phyloP scores from a whole-genome alignment of 2,113 vertebrate genomes.

The Felis catus region DNA sequence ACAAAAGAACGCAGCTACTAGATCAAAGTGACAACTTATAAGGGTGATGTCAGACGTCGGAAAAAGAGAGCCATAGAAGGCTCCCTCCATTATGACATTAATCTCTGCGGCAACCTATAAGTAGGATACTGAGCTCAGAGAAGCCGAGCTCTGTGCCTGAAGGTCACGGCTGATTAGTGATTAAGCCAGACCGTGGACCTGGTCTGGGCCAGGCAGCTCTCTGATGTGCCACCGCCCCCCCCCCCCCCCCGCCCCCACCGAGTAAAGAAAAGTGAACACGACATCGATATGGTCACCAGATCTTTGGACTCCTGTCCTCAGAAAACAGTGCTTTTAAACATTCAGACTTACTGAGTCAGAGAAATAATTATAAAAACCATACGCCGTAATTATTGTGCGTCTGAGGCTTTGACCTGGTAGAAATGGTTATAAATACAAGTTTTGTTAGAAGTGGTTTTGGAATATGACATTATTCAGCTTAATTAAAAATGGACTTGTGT shows the following conservation, averaged over 20 bases:
- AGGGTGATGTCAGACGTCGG: neutral
- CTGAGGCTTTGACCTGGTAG: neutral
- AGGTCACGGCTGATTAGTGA: neutral
- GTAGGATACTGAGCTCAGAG: neutral
- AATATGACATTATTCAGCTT: neutral
- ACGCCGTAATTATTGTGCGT: neutral
- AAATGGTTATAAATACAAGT: neutral
- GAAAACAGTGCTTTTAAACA: neutral
- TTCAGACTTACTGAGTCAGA: neutral
- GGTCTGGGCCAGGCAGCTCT: neutral
- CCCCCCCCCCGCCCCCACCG: neutral
- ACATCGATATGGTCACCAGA: neutral
- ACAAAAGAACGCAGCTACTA: neutral
- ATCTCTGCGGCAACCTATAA: too few relatives aligned
- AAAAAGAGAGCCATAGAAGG: neutral
- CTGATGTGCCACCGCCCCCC: neutral
- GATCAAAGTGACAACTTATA: neutral
- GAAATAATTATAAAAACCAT: neutral
- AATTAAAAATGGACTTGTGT: neutral
- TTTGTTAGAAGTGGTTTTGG: neutral
- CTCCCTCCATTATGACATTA: accelerated
- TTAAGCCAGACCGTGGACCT: neutral
- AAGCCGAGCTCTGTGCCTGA: neutral
- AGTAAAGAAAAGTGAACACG: neutral
- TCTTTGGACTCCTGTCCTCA: neutral